These are phyloP conservation scores for Desmophyllum pertusum DNA, from an alignment of 92 coral and sea anemone species.

Conservation along the genomic window DNA sequence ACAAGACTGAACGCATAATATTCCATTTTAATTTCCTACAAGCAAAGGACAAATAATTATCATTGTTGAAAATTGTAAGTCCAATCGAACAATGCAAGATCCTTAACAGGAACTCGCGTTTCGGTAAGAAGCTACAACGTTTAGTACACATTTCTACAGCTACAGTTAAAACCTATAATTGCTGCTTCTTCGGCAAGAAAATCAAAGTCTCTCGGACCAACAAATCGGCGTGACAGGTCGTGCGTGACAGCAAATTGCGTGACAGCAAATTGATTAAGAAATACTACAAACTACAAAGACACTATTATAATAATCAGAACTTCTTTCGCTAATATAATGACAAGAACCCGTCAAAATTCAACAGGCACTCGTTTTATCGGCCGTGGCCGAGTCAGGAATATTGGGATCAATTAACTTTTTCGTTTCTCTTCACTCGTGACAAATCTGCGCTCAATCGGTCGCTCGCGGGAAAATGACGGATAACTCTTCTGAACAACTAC, in stretches of 20 bases:
- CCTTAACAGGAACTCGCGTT: constrained; percentile 26
- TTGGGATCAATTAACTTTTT: constrained; percentile 12
- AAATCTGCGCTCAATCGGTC: constrained; percentile 23
- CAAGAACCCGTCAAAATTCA: constrained; percentile 2
- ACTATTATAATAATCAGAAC: neutral
- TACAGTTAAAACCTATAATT: constrained; percentile 23
- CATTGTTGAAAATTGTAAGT: constrained; percentile 2
- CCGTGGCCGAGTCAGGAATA: constrained; percentile 14
- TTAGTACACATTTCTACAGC: constrained; percentile 19
- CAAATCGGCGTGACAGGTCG: neutral
- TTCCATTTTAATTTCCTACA: constrained; percentile 43
- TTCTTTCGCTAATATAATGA: neutral
- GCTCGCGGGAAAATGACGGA: constrained; percentile 73
- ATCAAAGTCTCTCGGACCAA: constrained; percentile 1
- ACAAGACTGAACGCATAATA: constrained; percentile 23
- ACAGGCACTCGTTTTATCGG: constrained; percentile 2
- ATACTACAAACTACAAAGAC: neutral
- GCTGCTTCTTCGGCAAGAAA: neutral
- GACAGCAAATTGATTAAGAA: neutral
- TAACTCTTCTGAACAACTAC: constrained; percentile 37
- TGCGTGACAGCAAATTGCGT: neutral
- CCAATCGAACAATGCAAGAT: constrained; percentile 28
- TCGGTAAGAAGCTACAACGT: constrained; percentile 29
- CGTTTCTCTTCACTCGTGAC: constrained; percentile 21
- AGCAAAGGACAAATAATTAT: neutral